Base-by-base conservation (phyloP, 2,888 invertebrate genomes). In the Desoria tigrina region DNA sequence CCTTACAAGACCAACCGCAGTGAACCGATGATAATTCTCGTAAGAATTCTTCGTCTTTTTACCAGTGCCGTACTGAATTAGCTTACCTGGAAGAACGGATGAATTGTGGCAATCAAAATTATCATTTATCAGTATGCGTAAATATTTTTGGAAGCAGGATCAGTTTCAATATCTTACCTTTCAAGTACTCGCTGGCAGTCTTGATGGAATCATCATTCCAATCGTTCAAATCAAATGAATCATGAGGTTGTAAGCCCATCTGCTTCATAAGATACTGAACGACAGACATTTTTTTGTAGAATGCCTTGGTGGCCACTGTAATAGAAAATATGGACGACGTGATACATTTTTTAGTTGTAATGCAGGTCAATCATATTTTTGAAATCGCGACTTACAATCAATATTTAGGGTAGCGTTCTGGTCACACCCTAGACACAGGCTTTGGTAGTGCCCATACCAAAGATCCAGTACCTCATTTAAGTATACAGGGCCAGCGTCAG, bases 391-490 rank as follows among this genome's bases (percentile, higher is more conserved):
- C 79, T 77, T 79, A 90, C 89, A 90, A 81, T 98, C 97, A 63
- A 98, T 87, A 80, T 98, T 98, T 42, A 99, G 81, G 80, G 89
- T 90, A 59, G 92, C 90, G 75, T 86, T 87, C 1, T 37, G 2
- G 37, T 65, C 63, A 85, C 92, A 90, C 14, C 94, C 94, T 60
- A 96, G 86, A 70, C 94, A 86, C 0, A 94, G 92, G 9, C 92
- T 90, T 80, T 96, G 95, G 82, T 92, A 98, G 78, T 94, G 86
- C 4, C 98, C 98, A 66, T 90, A 87, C 90, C 95, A 95, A 78
- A 96, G 87, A 79, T 95, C 92, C 77, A 92, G 83, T 0, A 95
- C 94, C 55, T 87, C 88, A 0, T 89, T 87, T 11, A 98, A 82
- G 78, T 84, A 83, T n/a, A 63, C 60, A 1, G 75, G 75, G 0